These are phyloP conservation scores for Selene dorsalis DNA, from an alignment of 2,797 vertebrate genomes.

Conservation along the genomic window DNA sequence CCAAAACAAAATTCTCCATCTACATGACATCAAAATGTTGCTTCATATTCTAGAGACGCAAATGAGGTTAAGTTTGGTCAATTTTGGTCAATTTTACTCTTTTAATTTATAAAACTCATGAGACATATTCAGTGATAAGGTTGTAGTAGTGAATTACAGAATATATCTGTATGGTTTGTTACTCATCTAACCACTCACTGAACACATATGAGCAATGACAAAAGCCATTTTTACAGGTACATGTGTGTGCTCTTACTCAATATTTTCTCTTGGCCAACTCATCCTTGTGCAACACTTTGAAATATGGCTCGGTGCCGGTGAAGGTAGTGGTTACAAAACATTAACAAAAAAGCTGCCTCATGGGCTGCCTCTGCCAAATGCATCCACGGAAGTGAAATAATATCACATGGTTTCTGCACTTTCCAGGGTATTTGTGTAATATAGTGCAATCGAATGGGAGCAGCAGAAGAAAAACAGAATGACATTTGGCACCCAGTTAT, in stretches of 20 bases:
- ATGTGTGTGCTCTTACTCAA: neutral
- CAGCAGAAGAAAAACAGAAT: conserved; percentile 40
- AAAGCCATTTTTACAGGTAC: neutral
- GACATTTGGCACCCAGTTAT: conserved; percentile 24
- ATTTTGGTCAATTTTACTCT: conserved; percentile 17
- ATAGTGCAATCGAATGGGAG: conserved; percentile 43
- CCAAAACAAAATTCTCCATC: neutral
- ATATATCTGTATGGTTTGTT: conserved; percentile 4
- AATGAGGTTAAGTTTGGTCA: neutral
- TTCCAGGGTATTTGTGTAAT: conserved; percentile 52
- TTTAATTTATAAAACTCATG: conserved; percentile 16
- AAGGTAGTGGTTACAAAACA: conserved; percentile 6
- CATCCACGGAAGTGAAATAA: conserved; percentile 55
- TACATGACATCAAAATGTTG: neutral
- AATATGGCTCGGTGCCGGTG: conserved; percentile 11
- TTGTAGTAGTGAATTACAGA: neutral
- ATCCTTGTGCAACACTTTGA: neutral
- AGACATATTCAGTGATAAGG: conserved; percentile 4
- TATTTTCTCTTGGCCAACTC: conserved; percentile 13
- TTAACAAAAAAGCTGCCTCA: conserved; percentile 27
- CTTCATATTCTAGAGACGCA: neutral
- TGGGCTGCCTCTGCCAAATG: conserved; percentile 22
- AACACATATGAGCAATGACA: conserved; percentile 2
- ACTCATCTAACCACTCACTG: conserved; percentile 5
- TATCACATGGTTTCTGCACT: conserved; percentile 49